Conservation (phyloP, 2,113 vertebrate species). For the Argyrosomus japonicus region DNA sequence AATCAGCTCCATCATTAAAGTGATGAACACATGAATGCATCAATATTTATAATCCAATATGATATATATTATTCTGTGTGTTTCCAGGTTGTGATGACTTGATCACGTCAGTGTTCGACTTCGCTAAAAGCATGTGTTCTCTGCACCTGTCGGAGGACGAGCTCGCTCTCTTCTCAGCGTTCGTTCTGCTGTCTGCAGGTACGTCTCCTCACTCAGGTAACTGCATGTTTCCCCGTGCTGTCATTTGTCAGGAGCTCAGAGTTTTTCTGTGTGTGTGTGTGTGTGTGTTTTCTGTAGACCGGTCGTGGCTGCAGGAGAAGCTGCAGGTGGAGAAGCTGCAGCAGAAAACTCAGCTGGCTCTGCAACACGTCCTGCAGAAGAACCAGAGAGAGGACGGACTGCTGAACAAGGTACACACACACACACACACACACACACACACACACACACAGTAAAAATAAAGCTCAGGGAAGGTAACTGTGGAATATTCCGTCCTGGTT, state of each 20-base stretch:
- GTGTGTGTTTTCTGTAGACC: constrained; percentile 82
- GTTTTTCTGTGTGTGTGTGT: background rate
- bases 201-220: background rate
- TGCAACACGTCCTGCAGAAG: constrained; percentile 93
- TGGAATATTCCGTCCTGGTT: no score
- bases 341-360: constrained; percentile 92
- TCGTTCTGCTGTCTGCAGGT: constrained; percentile 94
- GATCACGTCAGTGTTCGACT: constrained; percentile 95
- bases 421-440: background rate
- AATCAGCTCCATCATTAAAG: no score
- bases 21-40: no score
- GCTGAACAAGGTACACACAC: constrained; percentile 84
- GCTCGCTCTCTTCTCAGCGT: constrained; percentile 94
- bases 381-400: constrained; percentile 93
- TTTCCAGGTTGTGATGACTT: constrained; percentile 93
- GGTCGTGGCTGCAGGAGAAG: constrained; percentile 95
- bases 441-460: no score
- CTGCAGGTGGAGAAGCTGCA: constrained; percentile 95
- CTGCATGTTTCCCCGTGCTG: no score
- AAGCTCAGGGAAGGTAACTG: no score
- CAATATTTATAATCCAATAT: no score
- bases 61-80: background rate
- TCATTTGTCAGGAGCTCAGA: no score
- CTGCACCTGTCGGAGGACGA: constrained; percentile 94
- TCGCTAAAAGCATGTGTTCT: constrained; percentile 92